phyloP scores from a whole-genome alignment of 2,113 vertebrate genomes.

The Maccullochella peelii region DNA sequence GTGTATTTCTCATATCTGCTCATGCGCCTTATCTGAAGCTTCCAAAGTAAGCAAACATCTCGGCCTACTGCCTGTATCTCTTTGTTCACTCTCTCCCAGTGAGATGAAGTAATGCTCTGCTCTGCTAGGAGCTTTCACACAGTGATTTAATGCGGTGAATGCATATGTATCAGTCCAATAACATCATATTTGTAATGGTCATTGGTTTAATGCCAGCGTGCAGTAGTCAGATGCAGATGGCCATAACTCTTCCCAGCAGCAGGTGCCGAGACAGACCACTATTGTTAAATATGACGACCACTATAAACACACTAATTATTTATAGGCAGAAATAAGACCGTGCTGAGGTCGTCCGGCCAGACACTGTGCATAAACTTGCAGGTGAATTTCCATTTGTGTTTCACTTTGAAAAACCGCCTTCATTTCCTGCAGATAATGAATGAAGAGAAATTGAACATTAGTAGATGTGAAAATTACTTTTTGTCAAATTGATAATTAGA shows the following conservation, averaged over 20 bases:
- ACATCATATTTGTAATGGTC: conserved; percentile 63
- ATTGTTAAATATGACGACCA: conserved; percentile 64
- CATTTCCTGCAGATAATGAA: conserved; percentile 11
- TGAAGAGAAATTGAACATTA: conserved; percentile 16
- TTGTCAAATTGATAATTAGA: conserved; percentile 16
- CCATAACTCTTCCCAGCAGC: conserved; percentile 58
- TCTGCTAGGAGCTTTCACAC: conserved; percentile 34
- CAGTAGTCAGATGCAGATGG: conserved; percentile 60
- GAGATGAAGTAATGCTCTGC: conserved; percentile 27
- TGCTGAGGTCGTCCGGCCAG: neutral
- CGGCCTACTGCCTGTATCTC: conserved; percentile 23
- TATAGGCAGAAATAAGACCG: conserved; percentile 46
- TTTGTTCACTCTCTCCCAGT: conserved; percentile 35
- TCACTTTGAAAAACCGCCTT: neutral
- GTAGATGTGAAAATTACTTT: conserved; percentile 11
- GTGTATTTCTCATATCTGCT: conserved; percentile 65
- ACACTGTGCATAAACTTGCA: conserved; percentile 19
- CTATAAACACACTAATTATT: conserved; percentile 66
- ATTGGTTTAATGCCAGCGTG: conserved; percentile 68
- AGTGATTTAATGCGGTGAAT: conserved; percentile 61
- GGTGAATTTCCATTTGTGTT: conserved; percentile 50
- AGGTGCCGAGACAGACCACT: conserved; percentile 58
- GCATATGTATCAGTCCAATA: conserved; percentile 71
- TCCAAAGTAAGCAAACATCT: conserved; percentile 60
- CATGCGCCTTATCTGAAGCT: conserved; percentile 59